Evolutionary conservation across 2,797 vertebrate genomes (phyloP).

Genomic region (Chaetophractus vellerosus): DNA sequence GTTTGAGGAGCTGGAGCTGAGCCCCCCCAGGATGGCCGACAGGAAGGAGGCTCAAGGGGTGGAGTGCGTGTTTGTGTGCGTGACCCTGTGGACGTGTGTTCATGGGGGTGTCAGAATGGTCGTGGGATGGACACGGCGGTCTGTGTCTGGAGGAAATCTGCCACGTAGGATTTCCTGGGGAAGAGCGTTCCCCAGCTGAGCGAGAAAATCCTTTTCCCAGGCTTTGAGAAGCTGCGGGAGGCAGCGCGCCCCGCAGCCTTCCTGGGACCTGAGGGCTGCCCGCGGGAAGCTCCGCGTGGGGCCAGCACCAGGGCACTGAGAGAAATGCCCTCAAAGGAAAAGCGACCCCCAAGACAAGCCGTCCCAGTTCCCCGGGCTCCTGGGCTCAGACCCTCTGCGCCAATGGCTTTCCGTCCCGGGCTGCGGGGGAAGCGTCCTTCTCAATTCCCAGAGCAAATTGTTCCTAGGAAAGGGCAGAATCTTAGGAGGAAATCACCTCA

Average conservation of each 20-base stretch:
- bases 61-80: background rate
- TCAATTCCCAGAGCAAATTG: conserved; percentile 89
- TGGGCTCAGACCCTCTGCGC: conserved; percentile 72
- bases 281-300: background rate
- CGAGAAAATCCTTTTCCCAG: background rate
- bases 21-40: background rate
- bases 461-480: conserved; percentile 90
- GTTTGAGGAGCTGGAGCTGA: background rate
- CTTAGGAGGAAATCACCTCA: conserved; percentile 92
- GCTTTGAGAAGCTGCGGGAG: background rate
- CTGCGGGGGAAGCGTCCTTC: conserved; percentile 89
- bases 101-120: background rate
- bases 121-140: rapidly evolving
- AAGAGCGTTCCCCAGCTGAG: background rate
- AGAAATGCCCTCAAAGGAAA: background rate
- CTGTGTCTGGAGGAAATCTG: background rate
- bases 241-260: background rate
- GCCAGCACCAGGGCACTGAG: background rate
- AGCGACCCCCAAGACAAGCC: background rate
- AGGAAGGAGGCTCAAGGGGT: background rate
- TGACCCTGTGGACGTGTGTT: rapidly evolving
- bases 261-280: background rate
- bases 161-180: background rate
- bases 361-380: background rate
- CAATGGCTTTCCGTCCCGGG: conserved; percentile 72